phyloP scores from a whole-genome alignment of 2,888 invertebrate species.

The Mechanitis mazaeus region DNA sequence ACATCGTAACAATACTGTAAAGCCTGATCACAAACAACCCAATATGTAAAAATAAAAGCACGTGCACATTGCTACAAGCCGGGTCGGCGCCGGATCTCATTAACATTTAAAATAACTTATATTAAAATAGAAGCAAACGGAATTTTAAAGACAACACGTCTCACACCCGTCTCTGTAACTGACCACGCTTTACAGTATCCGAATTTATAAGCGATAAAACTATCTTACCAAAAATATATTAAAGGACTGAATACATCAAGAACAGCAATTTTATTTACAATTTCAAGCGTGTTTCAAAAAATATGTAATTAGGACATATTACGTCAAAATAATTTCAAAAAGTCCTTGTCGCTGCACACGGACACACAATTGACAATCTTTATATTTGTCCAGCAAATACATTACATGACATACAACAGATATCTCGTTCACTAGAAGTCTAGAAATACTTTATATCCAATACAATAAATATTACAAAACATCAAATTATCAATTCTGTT shows the following conservation, averaged over 20 bases:
- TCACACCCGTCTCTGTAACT: neutral
- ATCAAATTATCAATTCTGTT: neutral
- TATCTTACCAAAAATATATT: constrained; percentile 37
- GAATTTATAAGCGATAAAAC: constrained; percentile 36
- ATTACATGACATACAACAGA: neutral
- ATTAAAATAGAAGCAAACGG: too few species aligned
- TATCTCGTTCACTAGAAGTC: neutral
- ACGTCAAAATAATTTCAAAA: constrained; percentile 39
- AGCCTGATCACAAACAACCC: constrained; percentile 31
- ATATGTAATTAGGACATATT: constrained; percentile 41
- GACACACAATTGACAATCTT: neutral
- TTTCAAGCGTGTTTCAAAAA: constrained; percentile 57
- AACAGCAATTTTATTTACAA: constrained; percentile 63
- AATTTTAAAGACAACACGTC: too few species aligned
- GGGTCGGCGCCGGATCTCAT: neutral
- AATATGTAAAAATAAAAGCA: constrained; percentile 16
- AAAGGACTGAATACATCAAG: constrained; percentile 37
- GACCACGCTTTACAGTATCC: constrained; percentile 32
- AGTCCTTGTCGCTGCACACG: constrained; percentile 41
- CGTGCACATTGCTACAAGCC: constrained; percentile 15
- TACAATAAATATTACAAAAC: neutral
- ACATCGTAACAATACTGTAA: constrained; percentile 44
- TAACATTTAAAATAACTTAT: too few species aligned
- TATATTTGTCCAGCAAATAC: neutral
- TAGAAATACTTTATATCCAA: neutral